Evolutionary conservation across 2,113 vertebrate genomes (phyloP), one percentile per base, ranked within the genome.

Genomic region (Pomatorhinus ruficollis): DNA sequence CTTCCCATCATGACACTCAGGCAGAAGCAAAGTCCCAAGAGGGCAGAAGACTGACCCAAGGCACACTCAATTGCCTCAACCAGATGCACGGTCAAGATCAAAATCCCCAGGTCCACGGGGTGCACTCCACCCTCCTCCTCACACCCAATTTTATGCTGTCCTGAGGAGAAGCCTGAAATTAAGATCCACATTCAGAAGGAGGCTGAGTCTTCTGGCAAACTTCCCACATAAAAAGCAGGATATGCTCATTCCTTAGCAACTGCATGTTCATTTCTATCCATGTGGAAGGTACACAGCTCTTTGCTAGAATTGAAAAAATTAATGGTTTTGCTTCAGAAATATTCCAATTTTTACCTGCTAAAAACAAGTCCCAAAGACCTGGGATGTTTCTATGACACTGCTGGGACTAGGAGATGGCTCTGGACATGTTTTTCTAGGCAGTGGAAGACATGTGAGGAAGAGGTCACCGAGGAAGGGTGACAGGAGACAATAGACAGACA

Each of bases 401-500:
- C 39, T 78, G 53, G 5, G 31, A n/a, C 39, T 11, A 49, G 11
- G 56, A 57, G 33, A 42, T 30, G 35, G 54, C 39, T 63, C 54
- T 15, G 11, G 5, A 22, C 0, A 0, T 11, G 25, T 40, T 64
- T 40, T 63, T 15, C 5, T 6, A 52, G 21, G 49, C 22, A 74
- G 23, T 2, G 19, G 49, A 89, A 64, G 86, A 89, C 11, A 39
- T 1, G 25, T 50, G 74, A 64, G 49, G 31, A 69, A 54, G 82
- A 65, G 87, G 87, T 28, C 89, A 71, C 42, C 0, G 2, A 24
- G 37, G 54, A 63, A 45, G 42, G 82, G 88, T 90, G 95, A 94
- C 66, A 69, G 71, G 54, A 96, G 83, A 95, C 61, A 90, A 60
- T 0, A 87, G 79, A 57, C 96, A 95, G 94, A 83, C 78, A 81